Percentiles rank a stretch among this genome's conserved stretches.
These are phyloP conservation scores for Takifugu flavidus DNA, from an alignment of 2,113 vertebrate species.

Conservation along the genomic window DNA sequence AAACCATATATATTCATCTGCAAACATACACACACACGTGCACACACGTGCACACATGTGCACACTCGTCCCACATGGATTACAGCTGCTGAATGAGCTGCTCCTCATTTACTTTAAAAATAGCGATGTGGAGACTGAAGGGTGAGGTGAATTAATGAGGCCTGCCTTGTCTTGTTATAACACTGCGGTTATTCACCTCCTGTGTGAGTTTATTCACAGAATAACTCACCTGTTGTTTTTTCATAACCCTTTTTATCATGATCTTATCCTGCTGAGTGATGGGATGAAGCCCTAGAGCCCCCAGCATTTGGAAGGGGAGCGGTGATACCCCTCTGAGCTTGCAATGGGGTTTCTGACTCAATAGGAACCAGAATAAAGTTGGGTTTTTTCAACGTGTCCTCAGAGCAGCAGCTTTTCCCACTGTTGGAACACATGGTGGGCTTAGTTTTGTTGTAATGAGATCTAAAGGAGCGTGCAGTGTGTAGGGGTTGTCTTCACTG, in stretches of 20 bases:
- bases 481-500: slow-evolving; percentile 47
- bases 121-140: slow-evolving; percentile 58
- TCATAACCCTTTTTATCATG: slow-evolving; percentile 18
- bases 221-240: slow-evolving; percentile 15
- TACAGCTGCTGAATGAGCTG: slow-evolving; percentile 68
- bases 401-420: slow-evolving; percentile 46
- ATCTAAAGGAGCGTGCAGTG: slow-evolving; percentile 50
- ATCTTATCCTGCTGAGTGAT: slow-evolving; percentile 36
- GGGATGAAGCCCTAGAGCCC: slow-evolving; percentile 24
- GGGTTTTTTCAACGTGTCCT: slow-evolving; percentile 38
- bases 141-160: slow-evolving; percentile 62
- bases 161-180: slow-evolving; percentile 44
- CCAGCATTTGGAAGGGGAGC: not conserved
- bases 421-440: slow-evolving; percentile 48
- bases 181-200: slow-evolving; percentile 31
- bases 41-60: slow-evolving; percentile 43
- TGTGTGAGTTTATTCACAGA: slow-evolving; percentile 47
- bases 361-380: slow-evolving; percentile 17
- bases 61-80: slow-evolving; percentile 67
- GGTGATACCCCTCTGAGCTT: slow-evolving; percentile 32
- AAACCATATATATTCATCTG: no score
- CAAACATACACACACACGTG: slow-evolving; percentile 15
- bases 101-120: slow-evolving; percentile 62
- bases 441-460: slow-evolving; percentile 50
- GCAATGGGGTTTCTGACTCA: slow-evolving; percentile 24